phyloP scores from a whole-genome alignment of 2,113 vertebrate genomes.

The Odontophorus gujanensis region DNA sequence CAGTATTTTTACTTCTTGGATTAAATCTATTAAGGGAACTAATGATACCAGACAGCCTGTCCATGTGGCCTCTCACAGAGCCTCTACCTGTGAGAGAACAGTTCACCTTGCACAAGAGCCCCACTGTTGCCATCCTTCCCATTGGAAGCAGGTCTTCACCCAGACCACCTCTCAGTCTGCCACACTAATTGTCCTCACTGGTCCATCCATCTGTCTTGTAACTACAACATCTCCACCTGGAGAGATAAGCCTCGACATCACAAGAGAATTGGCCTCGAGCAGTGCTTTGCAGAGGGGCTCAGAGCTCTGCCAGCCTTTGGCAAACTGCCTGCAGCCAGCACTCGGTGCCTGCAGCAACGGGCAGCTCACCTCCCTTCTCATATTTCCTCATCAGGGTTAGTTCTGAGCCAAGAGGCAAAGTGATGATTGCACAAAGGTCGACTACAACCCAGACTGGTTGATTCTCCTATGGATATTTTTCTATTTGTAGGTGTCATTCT shows the following conservation, averaged over 20 bases:
- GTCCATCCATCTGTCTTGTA: not conserved
- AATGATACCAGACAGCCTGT: not conserved
- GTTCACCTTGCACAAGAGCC: not conserved
- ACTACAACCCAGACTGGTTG: not conserved
- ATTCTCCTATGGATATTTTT: not conserved
- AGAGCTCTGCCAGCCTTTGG: not conserved
- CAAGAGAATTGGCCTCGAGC: accelerated
- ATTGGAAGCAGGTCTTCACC: not conserved
- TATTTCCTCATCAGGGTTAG: not conserved
- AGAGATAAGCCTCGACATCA: not conserved
- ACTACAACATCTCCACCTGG: not conserved
- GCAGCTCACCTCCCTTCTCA: not conserved
- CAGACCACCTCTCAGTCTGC: not conserved
- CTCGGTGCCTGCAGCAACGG: too few species aligned
- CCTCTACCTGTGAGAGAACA: too few species aligned
- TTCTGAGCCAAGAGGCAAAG: not conserved
- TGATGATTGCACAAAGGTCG: not conserved
- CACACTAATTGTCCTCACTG: not conserved
- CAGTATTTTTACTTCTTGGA: not conserved
- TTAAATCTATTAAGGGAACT: not conserved
- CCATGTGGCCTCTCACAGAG: not conserved
- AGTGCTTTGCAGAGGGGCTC: not conserved
- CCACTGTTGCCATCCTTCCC: not conserved
- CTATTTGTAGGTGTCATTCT: not conserved
- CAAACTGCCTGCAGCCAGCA: not conserved